Conservation (phyloP, 2,797 vertebrate genomes). For the Protosalanx chinensis region DNA sequence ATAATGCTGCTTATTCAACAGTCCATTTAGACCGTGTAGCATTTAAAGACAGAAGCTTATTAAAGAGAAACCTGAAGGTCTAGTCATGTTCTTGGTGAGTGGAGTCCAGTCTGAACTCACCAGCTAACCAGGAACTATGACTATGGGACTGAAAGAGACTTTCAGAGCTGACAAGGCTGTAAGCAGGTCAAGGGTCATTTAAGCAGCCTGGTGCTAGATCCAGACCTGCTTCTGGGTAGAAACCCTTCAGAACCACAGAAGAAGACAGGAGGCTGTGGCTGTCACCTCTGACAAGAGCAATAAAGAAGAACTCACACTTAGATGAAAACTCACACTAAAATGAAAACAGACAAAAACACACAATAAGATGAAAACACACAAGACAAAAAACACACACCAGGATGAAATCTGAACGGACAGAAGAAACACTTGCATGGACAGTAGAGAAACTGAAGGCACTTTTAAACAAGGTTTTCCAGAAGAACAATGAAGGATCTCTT, state of each 20-base stretch:
- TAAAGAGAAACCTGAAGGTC: neutral
- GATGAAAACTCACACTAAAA: neutral
- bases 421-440: neutral
- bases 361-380: too few species aligned
- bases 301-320: neutral
- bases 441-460: conserved; percentile 4
- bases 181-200: neutral
- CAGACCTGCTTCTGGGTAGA: neutral
- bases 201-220: too few species aligned
- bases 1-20: neutral
- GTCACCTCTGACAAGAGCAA: neutral
- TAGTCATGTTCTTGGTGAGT: neutral
- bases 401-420: neutral
- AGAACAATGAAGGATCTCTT: conserved; percentile 26
- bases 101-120: neutral
- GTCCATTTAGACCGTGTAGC: neutral
- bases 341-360: neutral
- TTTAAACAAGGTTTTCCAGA: neutral
- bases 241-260: neutral
- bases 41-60: neutral
- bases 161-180: neutral
- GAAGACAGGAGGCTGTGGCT: neutral
- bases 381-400: neutral
- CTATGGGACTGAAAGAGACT: neutral
- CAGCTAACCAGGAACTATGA: neutral